Evolutionary conservation across 2,888 invertebrate species (phyloP).

Genomic region (Argyresthia goedartella): DNA sequence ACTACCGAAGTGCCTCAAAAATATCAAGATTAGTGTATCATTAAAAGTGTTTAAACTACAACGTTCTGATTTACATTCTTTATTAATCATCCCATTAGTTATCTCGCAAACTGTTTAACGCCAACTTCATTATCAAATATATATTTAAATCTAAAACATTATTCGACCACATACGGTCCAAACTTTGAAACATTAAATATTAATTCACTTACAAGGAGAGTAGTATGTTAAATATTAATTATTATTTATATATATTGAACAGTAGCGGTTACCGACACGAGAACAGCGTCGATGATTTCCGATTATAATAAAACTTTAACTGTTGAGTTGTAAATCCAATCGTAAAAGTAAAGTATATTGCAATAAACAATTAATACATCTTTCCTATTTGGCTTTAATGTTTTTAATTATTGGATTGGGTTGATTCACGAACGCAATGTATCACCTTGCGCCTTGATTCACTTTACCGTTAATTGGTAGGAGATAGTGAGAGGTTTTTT

Average conservation of each 20-base stretch:
- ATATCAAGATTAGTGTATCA: too few species aligned
- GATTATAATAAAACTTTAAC: not conserved
- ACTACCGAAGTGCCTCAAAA: too few species aligned
- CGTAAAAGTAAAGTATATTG: not conserved
- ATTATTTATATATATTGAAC: conserved; percentile 1
- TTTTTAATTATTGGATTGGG: not conserved
- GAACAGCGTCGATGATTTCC: not conserved
- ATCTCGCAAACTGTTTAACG: conserved; percentile 23
- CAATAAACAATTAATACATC: not conserved
- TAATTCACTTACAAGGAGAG: conserved; percentile 3
- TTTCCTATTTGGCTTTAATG: conserved; percentile 3
- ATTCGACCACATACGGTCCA: conserved; percentile 4
- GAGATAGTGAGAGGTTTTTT: conserved; percentile 8
- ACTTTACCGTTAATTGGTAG: not conserved
- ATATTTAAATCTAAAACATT: not conserved
- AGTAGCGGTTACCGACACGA: not conserved
- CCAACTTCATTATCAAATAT: not conserved
- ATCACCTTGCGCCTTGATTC: not conserved
- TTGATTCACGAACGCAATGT: not conserved
- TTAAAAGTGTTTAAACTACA: not conserved
- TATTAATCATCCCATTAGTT: conserved; percentile 37
- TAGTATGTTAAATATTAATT: not conserved
- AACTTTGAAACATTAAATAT: conserved; percentile 6
- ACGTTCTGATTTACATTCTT: conserved; percentile 17
- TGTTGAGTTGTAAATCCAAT: not conserved